Evolutionary conservation across 2,113 vertebrate species (phyloP), one percentile per base, ranked within the genome.

Genomic region (Vulpes ferrilata): DNA sequence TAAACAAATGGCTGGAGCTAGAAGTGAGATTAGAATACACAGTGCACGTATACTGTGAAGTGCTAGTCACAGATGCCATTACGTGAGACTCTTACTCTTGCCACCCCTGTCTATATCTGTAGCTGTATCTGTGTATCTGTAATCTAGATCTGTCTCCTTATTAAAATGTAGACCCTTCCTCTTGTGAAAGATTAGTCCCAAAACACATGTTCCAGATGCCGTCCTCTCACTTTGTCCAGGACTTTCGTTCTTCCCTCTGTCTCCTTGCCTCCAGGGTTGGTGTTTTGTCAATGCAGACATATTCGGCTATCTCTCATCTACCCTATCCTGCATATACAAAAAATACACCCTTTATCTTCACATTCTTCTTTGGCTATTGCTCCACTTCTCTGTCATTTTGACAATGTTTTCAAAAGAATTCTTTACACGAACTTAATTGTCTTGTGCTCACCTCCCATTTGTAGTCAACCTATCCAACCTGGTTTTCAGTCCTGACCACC

Each of bases 371-470:
- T 25, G 87, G 32, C 7, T 80, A 15, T 57, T 60, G 11, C 76
- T 78, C n/a, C 74, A 57, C 67, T 86, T 85, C n/a, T 88, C 79
- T 93, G 69, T n/a, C 53, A 82, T 91, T 93, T 96, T 32, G 78
- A 9, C 25, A 79, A 4, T 38, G 35, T 82, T 80, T 83, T 64
- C 9, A 7, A 83, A 93, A 93, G 62, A 78, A 79, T 90, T 35
- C 53, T 62, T 78, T 35, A 16, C 22, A 80, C 23, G 30, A 64
- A 83, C 59, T 96, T 94, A 69, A 55, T 62, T 94, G 93, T 91
- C 43, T 30, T 32, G 16, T 43, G 60, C 35, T 80, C 38, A n/a
- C 11, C 69, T 73, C n/a, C 74, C 55, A 7, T 67, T 64, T 84
- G 48, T 35, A 90, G 78, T 85, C 79, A 38, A 8, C 43, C 57